Conservation (phyloP, 2,888 invertebrate species). For the Venustoraphidia nigricollis region DNA sequence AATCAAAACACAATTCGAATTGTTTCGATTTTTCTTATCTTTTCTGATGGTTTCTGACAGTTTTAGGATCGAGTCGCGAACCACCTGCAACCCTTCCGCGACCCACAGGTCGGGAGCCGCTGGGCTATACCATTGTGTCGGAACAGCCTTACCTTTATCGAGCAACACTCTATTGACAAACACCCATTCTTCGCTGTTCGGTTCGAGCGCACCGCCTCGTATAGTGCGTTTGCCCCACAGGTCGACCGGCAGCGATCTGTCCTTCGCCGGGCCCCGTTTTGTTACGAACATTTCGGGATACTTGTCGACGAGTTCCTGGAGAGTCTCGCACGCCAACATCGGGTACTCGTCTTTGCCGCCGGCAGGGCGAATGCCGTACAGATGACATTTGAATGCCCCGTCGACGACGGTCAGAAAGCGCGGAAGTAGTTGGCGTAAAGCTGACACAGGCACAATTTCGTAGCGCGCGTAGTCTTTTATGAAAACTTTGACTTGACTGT, state of each 20-base stretch:
- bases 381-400: conserved; percentile 47
- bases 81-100: too few relatives aligned
- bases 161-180: conserved; percentile 51
- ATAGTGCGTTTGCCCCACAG: conserved; percentile 46
- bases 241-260: conserved; percentile 33
- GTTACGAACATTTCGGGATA: conserved; percentile 25
- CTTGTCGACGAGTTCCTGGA: conserved; percentile 35
- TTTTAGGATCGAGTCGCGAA: too few relatives aligned
- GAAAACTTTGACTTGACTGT: conserved; percentile 34
- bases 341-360: conserved; percentile 46
- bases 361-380: conserved; percentile 53
- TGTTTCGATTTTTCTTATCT: too few relatives aligned
- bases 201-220: conserved; percentile 48
- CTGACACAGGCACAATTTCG: conserved; percentile 28
- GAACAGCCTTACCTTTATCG: conserved; percentile 45
- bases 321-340: conserved; percentile 39
- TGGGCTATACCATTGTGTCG: conserved; percentile 17
- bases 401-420: conserved; percentile 35
- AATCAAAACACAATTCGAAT: too few relatives aligned
- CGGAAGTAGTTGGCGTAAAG: conserved; percentile 34
- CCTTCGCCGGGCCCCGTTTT: conserved; percentile 11
- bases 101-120: too few relatives aligned
- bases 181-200: conserved; percentile 42
- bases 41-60: too few relatives aligned
- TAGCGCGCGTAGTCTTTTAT: conserved; percentile 49